These are phyloP conservation scores for Triops cancriformis DNA, from an alignment of 1,140 invertebrate genomes.

Conservation along the genomic window DNA sequence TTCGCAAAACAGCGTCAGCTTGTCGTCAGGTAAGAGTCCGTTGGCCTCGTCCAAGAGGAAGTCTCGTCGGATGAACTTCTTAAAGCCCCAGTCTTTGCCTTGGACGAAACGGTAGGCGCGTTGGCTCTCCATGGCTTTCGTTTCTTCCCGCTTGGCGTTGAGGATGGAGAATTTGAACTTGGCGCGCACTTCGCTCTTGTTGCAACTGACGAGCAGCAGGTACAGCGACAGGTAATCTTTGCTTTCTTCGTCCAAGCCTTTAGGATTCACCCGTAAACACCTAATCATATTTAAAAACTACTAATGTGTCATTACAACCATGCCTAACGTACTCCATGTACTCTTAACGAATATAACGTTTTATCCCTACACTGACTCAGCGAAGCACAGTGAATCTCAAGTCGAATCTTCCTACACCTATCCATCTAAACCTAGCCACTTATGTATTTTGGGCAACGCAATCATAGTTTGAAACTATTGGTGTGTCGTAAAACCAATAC, in stretches of 20 bases:
- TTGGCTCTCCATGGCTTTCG: constrained; percentile 96
- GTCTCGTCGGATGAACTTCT: constrained; percentile 97
- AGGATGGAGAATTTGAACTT: constrained; percentile 99
- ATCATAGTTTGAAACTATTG: too few species aligned
- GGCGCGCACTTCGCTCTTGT: constrained; percentile 98
- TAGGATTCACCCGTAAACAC: constrained; percentile 98
- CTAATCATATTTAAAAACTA: constrained; percentile 44
- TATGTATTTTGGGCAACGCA: too few species aligned
- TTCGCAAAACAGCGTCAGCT: constrained; percentile 98
- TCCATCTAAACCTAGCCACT: too few species aligned
- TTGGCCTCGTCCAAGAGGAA: constrained; percentile 97
- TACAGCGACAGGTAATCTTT: constrained; percentile 99
- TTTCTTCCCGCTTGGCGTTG: constrained; percentile 99
- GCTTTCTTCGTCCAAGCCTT: constrained; percentile 98
- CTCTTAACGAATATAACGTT: too few species aligned
- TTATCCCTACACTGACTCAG: too few species aligned
- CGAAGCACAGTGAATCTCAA: too few species aligned
- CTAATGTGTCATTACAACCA: too few species aligned
- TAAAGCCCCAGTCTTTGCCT: constrained; percentile 99
- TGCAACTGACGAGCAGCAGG: constrained; percentile 95
- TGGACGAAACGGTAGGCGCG: constrained; percentile 97
- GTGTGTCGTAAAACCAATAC: too few species aligned
- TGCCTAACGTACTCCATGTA: too few species aligned
- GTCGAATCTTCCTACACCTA: too few species aligned
- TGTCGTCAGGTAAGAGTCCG: constrained; percentile 93